Percentiles rank a stretch among this genome's conserved stretches.
Evolutionary conservation across 2,797 vertebrate genomes (phyloP).

Genomic region (Paedocypris micromegethes): DNA sequence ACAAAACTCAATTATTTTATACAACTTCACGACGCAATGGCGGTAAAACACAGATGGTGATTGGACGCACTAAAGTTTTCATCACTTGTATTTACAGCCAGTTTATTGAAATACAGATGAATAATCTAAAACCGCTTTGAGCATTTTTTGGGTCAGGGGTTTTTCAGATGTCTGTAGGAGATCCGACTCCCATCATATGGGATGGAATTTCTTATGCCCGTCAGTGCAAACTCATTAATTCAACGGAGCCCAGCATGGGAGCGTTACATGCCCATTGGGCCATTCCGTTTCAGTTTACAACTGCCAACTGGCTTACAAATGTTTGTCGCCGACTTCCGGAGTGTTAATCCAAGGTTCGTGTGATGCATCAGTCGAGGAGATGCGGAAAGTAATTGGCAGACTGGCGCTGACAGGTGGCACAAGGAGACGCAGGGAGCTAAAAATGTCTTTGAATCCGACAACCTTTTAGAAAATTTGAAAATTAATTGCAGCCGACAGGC

Average conservation of each 20-base stretch:
- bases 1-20: too few relatives aligned
- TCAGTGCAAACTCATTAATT: constrained; percentile 31
- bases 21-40: too few relatives aligned
- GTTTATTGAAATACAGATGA: too few relatives aligned
- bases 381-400: constrained; percentile 18
- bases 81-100: too few relatives aligned
- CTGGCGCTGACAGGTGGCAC: constrained; percentile 25
- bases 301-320: constrained; percentile 36
- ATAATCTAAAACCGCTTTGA: not conserved
- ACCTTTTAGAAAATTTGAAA: not conserved
- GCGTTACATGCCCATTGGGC: constrained; percentile 5
- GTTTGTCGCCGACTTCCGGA: constrained; percentile 23
- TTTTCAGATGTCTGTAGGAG: not conserved
- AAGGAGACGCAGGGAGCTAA: constrained; percentile 7
- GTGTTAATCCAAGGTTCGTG: constrained; percentile 20
- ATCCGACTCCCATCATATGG: constrained; percentile 3
- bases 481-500: constrained; percentile 20
- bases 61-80: too few relatives aligned
- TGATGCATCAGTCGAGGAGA: not conserved
- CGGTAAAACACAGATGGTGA: too few relatives aligned
- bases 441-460: constrained; percentile 2
- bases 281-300: constrained; percentile 14
- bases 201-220: constrained; percentile 17
- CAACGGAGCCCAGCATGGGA: not conserved
- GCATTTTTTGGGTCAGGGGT: not conserved